Percentiles rank a stretch among this genome's conserved stretches.
Conservation (phyloP, 35 echinoderm and acorn worm species). For the Ptychodera flava region DNA sequence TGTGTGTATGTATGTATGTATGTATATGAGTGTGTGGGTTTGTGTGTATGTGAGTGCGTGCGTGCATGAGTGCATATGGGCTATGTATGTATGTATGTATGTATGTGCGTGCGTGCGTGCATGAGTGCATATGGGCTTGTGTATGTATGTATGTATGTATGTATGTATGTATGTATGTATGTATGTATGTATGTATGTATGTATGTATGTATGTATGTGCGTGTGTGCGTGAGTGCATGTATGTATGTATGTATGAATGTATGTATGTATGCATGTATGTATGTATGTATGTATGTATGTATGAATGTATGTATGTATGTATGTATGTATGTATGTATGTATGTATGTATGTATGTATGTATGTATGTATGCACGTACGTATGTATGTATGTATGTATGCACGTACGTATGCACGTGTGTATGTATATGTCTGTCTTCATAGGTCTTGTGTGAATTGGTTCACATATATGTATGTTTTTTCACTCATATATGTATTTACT, state of each 20-base stretch:
- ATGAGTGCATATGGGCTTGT: neutral
- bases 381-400: neutral
- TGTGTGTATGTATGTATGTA: too few relatives aligned
- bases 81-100: neutral
- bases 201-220: neutral
- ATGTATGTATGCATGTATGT: neutral
- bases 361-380: neutral
- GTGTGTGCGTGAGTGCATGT: neutral
- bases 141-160: constrained; percentile 2
- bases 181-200: neutral
- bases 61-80: too few relatives aligned
- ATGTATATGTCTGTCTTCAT: neutral
- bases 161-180: neutral
- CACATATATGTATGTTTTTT: too few relatives aligned
- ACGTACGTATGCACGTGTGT: neutral
- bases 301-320: neutral
- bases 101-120: neutral
- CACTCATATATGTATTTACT: too few relatives aligned
- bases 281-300: neutral
- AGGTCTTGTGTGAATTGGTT: too few relatives aligned
- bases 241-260: neutral
- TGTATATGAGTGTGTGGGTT: too few relatives aligned
- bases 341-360: neutral
- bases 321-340: neutral
- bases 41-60: too few relatives aligned